Evolutionary conservation across 2,888 invertebrate genomes (phyloP).

Genomic region (Lepidocyrtinus sp.): DNA sequence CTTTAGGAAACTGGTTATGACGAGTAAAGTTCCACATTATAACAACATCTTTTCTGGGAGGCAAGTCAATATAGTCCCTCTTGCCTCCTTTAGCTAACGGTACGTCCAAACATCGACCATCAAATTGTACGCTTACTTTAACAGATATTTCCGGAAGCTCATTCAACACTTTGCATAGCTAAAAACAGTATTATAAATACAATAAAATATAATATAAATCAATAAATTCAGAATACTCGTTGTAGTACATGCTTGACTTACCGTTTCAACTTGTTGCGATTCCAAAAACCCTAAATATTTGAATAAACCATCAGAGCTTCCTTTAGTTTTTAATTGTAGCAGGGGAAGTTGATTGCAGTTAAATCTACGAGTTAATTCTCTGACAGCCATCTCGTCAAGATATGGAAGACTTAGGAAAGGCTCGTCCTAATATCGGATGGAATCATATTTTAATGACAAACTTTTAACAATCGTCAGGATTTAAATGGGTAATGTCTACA

Average conservation of each 20-base stretch:
- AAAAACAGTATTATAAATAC: too few species aligned
- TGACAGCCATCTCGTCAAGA: conserved; percentile 78
- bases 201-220: too few species aligned
- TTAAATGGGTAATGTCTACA: too few species aligned
- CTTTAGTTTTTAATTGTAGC: conserved; percentile 63
- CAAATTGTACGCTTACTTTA: conserved; percentile 63
- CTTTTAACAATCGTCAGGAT: too few species aligned
- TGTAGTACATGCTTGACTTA: too few species aligned
- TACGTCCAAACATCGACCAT: conserved; percentile 55
- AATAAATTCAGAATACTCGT: too few species aligned
- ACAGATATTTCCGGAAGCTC: conserved; percentile 72
- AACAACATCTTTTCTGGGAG: conserved; percentile 63
- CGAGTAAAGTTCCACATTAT: conserved; percentile 58
- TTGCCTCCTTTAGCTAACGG: conserved; percentile 39
- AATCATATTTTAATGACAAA: too few species aligned
- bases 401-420: conserved; percentile 85
- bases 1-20: conserved; percentile 71
- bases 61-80: conserved; percentile 63
- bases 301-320: conserved; percentile 54
- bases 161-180: conserved; percentile 72
- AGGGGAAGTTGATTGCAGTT: conserved; percentile 62
- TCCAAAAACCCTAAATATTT: conserved; percentile 55
- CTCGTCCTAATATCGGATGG: conserved; percentile 77
- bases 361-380: conserved; percentile 53
- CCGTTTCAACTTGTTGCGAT: conserved; percentile 59